Evolutionary conservation across 2,888 invertebrate genomes (phyloP).

Genomic region (Apeira syringaria): DNA sequence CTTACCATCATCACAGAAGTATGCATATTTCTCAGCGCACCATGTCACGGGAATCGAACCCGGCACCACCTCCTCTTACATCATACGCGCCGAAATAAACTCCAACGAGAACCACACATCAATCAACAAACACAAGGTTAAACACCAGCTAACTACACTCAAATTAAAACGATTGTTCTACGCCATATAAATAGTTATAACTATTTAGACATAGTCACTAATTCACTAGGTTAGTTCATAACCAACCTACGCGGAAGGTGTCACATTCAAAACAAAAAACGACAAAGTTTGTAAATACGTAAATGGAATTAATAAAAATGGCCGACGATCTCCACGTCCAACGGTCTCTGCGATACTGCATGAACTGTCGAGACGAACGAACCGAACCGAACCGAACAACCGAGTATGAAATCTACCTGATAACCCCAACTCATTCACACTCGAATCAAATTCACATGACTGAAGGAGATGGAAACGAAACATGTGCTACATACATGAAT

Average conservation of each 20-base stretch:
- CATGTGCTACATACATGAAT: slow-evolving; percentile 34
- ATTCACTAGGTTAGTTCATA: slow-evolving; percentile 21
- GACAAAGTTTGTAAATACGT: slow-evolving; percentile 78
- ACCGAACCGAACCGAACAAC: neutral
- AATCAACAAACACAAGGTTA: slow-evolving; percentile 77
- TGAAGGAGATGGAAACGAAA: slow-evolving; percentile 49
- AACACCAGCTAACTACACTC: slow-evolving; percentile 52
- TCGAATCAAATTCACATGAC: slow-evolving; percentile 23
- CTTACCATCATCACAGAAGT: slow-evolving; percentile 81
- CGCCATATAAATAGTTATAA: slow-evolving; percentile 16
- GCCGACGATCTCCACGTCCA: slow-evolving; percentile 43
- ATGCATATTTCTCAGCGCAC: slow-evolving; percentile 66
- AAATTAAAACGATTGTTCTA: slow-evolving; percentile 44
- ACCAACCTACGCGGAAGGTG: slow-evolving; percentile 35
- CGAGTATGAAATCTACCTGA: slow-evolving; percentile 47
- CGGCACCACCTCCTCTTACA: slow-evolving; percentile 64
- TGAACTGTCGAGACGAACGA: slow-evolving; percentile 39
- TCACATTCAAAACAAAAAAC: slow-evolving; percentile 64
- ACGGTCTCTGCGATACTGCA: slow-evolving; percentile 51
- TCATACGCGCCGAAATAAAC: slow-evolving; percentile 76
- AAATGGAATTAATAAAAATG: slow-evolving; percentile 42
- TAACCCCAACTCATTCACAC: slow-evolving; percentile 52
- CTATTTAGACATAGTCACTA: slow-evolving; percentile 26
- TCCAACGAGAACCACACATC: slow-evolving; percentile 63
- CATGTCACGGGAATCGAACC: slow-evolving; percentile 68